These are phyloP conservation scores for Kuschelorhynchus macadamiae DNA, from an alignment of 2,888 invertebrate genomes.

Conservation along the genomic window DNA sequence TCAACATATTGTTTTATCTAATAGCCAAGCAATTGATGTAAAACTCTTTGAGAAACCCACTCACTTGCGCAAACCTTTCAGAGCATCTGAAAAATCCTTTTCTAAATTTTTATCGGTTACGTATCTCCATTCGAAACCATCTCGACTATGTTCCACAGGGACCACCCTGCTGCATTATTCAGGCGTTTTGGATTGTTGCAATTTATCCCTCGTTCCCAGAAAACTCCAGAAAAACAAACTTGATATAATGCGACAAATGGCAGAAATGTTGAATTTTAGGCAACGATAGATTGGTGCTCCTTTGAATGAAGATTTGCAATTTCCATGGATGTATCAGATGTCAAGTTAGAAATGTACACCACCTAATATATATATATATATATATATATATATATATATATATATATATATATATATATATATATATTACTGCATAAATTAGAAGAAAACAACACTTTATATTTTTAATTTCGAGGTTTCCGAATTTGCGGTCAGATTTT, in stretches of 20 bases:
- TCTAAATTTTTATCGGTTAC: conserved; percentile 44
- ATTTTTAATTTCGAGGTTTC: too few relatives aligned
- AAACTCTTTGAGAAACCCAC: conserved; percentile 29
- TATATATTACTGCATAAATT: too few relatives aligned
- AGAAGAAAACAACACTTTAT: too few relatives aligned
- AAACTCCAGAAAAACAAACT: conserved; percentile 37
- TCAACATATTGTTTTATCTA: conserved; percentile 10
- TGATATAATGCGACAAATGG: conserved; percentile 42
- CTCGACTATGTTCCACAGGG: conserved; percentile 33
- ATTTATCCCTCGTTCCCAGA: conserved; percentile 32
- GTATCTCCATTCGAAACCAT: conserved; percentile 43
- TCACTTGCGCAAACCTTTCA: conserved; percentile 41
- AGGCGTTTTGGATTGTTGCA: conserved; percentile 43
- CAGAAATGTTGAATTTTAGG: not conserved
- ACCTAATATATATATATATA: too few relatives aligned
- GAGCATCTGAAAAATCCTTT: conserved; percentile 36
- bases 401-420: too few relatives aligned
- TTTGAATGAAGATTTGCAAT: too few relatives aligned
- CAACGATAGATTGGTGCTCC: too few relatives aligned
- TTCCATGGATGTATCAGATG: too few relatives aligned
- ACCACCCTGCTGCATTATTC: conserved; percentile 42
- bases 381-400: too few relatives aligned
- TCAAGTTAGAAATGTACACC: too few relatives aligned
- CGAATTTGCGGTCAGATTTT: too few relatives aligned
- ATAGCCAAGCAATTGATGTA: conserved; percentile 30